A percentile compares a stretch with the other conserved stretches of the same genome.
These are phyloP conservation scores for Mustelus asterias DNA, from an alignment of 2,113 vertebrate genomes.

Conservation along the genomic window DNA sequence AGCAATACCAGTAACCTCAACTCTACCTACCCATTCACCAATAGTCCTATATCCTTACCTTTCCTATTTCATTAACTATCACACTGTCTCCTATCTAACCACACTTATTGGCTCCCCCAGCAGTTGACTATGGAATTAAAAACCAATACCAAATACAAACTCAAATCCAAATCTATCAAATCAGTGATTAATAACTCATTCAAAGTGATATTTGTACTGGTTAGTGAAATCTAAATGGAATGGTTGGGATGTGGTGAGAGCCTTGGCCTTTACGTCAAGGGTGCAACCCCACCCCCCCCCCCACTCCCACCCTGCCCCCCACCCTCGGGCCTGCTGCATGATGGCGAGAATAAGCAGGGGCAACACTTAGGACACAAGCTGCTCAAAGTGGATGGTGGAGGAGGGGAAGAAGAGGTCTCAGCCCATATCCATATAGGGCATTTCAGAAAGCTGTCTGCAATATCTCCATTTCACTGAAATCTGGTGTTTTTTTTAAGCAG, in stretches of 20 bases:
- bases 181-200: neutral
- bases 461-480: too few relatives aligned
- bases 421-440: too few relatives aligned
- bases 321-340: neutral
- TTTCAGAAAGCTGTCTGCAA: too few relatives aligned
- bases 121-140: neutral
- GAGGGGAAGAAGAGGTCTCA: too few relatives aligned
- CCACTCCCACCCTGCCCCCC: too few relatives aligned
- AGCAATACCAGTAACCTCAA: neutral
- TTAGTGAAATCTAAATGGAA: too few relatives aligned
- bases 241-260: too few relatives aligned
- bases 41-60: neutral
- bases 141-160: neutral
- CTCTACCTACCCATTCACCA: neutral
- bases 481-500: too few relatives aligned
- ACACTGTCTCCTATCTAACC: neutral
- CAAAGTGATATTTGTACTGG: neutral
- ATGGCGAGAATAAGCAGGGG: neutral
- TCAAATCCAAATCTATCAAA: neutral
- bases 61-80: neutral
- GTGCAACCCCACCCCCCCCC: too few relatives aligned
- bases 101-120: neutral
- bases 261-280: too few relatives aligned
- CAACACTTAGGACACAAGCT: too few relatives aligned
- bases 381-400: too few relatives aligned